These are phyloP conservation scores for Agrypnus murinus DNA, from an alignment of 2,888 invertebrate species.

Conservation along the genomic window DNA sequence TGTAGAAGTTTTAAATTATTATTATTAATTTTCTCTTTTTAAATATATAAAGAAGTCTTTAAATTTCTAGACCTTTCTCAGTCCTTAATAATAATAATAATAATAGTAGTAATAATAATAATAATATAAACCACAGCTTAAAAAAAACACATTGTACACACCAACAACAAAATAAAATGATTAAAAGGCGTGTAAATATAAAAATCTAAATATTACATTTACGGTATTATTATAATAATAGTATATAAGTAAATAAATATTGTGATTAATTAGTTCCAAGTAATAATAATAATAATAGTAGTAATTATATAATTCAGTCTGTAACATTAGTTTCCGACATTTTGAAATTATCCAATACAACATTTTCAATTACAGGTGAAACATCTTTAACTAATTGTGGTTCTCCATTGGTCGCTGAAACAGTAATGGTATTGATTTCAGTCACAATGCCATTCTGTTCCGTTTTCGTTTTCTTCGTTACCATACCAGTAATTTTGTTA, in stretches of 20 bases:
- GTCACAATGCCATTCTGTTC: constrained; percentile 52
- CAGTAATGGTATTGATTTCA: constrained; percentile 48
- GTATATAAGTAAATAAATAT: constrained; percentile 42
- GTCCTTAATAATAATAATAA: constrained; percentile 48
- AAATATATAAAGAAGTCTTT: constrained; percentile 32
- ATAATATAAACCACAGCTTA: constrained; percentile 64
- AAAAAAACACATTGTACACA: constrained; percentile 62
- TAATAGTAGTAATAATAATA: background rate
- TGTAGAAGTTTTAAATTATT: constrained; percentile 31
- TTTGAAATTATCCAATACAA: constrained; percentile 63
- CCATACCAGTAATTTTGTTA: constrained; percentile 53
- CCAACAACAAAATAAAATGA: constrained; percentile 51
- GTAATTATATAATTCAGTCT: constrained; percentile 64
- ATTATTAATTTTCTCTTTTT: constrained; percentile 5
- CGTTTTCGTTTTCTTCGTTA: constrained; percentile 50
- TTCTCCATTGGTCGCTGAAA: constrained; percentile 48
- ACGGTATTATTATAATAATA: constrained; percentile 39
- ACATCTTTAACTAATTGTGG: constrained; percentile 66
- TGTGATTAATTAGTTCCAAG: constrained; percentile 18
- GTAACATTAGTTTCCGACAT: constrained; percentile 62
- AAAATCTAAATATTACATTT: constrained; percentile 62
- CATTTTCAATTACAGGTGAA: constrained; percentile 68
- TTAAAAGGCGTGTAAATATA: constrained; percentile 64
- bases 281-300: constrained; percentile 16
- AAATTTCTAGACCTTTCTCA: constrained; percentile 36